Evolutionary conservation across 2,113 vertebrate species (phyloP).

Genomic region (Neopipo cinnamomea): DNA sequence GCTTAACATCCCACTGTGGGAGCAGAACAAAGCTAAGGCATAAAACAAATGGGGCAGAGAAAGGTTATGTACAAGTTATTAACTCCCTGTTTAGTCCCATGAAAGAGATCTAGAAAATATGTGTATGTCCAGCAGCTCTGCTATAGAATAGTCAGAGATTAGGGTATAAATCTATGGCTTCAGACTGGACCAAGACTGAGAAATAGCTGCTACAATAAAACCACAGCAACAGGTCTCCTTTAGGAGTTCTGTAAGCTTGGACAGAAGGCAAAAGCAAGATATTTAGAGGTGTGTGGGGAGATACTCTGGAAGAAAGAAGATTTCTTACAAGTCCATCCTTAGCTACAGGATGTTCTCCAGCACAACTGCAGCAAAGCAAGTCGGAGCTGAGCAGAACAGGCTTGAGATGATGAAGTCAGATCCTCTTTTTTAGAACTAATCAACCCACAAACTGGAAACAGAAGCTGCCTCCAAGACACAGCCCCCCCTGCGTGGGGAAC

Average conservation of each 20-base stretch:
- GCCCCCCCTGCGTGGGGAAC: not conserved
- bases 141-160: not conserved
- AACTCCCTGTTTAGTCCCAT: not conserved
- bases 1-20: not conserved
- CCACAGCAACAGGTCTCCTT: not conserved
- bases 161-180: not conserved
- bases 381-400: not conserved
- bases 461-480: not conserved
- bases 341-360: not conserved
- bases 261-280: not conserved
- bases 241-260: not conserved
- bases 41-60: not conserved
- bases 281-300: not conserved
- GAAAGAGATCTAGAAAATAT: not conserved
- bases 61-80: not conserved
- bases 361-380: not conserved
- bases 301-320: not conserved
- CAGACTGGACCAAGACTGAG: not conserved
- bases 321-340: not conserved
- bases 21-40: not conserved
- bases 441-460: not conserved
- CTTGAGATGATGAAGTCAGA: not conserved
- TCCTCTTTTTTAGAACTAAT: not conserved
- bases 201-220: not conserved
- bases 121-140: not conserved